Percentiles rank a stretch among this genome's conserved stretches.
Conservation (phyloP, 2,797 vertebrate genomes). For the Cuniculus paca region DNA sequence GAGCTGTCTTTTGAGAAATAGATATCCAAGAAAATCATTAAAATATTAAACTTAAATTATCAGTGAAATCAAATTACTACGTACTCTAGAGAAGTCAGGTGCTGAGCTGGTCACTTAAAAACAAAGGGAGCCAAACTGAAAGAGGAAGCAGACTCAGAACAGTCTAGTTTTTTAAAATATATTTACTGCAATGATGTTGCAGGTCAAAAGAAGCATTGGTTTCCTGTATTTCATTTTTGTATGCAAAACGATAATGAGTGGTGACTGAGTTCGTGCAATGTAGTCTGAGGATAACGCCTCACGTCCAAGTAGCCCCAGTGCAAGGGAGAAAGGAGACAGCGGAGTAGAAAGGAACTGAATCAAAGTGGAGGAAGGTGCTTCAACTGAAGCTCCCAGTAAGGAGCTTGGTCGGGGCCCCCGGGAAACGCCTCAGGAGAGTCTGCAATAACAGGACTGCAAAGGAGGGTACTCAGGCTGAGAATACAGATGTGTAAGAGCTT, state of each 20-base stretch:
- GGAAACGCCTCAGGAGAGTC: neutral
- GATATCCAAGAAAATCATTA: neutral
- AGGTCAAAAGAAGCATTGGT: neutral
- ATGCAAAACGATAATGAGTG: neutral
- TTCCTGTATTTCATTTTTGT: neutral
- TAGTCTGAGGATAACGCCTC: neutral
- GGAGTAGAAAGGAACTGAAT: neutral
- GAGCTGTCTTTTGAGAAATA: neutral
- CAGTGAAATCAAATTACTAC: neutral
- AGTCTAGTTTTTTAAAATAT: neutral
- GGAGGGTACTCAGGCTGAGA: neutral
- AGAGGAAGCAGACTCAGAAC: neutral
- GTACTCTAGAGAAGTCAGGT: neutral
- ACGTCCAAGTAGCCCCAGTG: neutral
- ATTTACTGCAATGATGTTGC: neutral
- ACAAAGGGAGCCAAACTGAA: neutral
- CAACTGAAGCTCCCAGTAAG: neutral
- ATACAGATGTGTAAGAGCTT: neutral
- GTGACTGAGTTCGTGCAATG: too few species aligned
- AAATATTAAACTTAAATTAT: constrained; percentile 24
- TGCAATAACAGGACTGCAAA: neutral
- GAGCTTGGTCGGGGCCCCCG: too few species aligned
- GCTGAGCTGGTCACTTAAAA: neutral
- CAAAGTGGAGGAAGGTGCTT: neutral
- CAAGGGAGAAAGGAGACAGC: neutral